Evolutionary conservation across 2,888 invertebrate species (phyloP).

Genomic region (Autographa gamma): DNA sequence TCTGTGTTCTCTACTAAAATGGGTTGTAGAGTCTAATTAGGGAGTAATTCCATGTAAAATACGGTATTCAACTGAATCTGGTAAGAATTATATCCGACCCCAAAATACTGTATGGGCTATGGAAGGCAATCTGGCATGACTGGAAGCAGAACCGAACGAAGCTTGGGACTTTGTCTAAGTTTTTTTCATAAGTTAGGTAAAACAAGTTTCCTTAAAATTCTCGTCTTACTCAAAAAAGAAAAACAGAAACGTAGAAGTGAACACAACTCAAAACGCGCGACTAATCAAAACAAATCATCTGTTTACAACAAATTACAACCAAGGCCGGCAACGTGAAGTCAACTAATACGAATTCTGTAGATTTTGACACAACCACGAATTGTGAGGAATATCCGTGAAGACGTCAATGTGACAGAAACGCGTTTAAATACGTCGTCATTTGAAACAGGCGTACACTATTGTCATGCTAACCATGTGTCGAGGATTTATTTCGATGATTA

Average conservation of each 20-base stretch:
- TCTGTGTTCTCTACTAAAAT: no score
- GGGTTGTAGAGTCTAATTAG: no score
- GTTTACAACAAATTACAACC: constrained; percentile 21
- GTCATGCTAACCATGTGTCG: constrained; percentile 58
- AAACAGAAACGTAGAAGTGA: neutral
- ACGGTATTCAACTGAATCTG: no score
- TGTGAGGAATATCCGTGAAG: constrained; percentile 19
- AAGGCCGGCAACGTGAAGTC: constrained; percentile 35
- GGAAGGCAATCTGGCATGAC: no score
- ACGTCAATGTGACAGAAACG: constrained; percentile 36
- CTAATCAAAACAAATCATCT: constrained; percentile 26
- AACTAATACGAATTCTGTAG: constrained; percentile 37
- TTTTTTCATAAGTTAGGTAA: no score
- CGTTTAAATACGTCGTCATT: constrained; percentile 45
- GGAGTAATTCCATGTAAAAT: no score
- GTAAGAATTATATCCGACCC: no score
- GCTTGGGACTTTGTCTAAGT: no score
- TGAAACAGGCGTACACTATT: constrained; percentile 56
- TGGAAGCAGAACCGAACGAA: no score
- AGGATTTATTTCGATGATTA: constrained; percentile 21
- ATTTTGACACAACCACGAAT: constrained; percentile 29
- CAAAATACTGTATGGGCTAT: no score
- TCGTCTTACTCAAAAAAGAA: neutral
- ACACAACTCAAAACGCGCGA: neutral
- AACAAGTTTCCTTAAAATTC: neutral